Evolutionary conservation across 2,113 vertebrate species (phyloP), one percentile per base, ranked within the genome.

Genomic region (Phylloscopus trochiloides): DNA sequence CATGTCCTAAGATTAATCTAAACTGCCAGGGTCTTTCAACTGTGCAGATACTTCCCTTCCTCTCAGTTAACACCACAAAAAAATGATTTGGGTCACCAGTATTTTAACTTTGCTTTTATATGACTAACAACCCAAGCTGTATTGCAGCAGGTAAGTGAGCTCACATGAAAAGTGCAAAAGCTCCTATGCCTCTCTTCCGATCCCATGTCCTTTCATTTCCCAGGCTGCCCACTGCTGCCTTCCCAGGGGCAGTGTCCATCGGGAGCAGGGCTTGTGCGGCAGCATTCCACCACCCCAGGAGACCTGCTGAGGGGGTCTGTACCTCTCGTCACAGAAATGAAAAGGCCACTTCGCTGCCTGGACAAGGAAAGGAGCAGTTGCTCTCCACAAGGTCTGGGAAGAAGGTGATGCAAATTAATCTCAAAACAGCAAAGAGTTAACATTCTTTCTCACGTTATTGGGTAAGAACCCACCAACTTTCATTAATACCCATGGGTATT

Each of bases 221-320:
- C 18, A 32, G 48, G 59, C 57, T 70, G 42, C 31, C 6, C 1
- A 1, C 40, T 45, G 26, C 17, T 42, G 57, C n/a, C 34, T 45
- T 63, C 40, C 48, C 9, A 47, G 34, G 3, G 62, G 21, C 13
- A 65, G 38, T 0, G 0, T 54, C 12, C 51, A 14, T 6, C 0
- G 0, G 70, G 26, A 50, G 20, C 0, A 0, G 16, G 50, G 43
- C 26, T 87, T 28, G 48, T 6, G 10, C 0, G 0, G 47, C 63
- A 25, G 52, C 61, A 32, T 22, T 58, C 45, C 0, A 0, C 16
- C 1, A 2, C 13, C 38, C 0, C 0, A 17, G 2, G 3, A 54
- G 34, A 85, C 34, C 43, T 55, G 47, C 47, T 74, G 16, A 51
- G 34, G 2, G 0, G 12, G 13, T 70, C 65, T 58, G n/a, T 32